Percentiles rank a stretch among this genome's conserved stretches.
These are phyloP conservation scores for Agonum fuliginosum DNA, from an alignment of 2,888 invertebrate genomes.

Conservation along the genomic window DNA sequence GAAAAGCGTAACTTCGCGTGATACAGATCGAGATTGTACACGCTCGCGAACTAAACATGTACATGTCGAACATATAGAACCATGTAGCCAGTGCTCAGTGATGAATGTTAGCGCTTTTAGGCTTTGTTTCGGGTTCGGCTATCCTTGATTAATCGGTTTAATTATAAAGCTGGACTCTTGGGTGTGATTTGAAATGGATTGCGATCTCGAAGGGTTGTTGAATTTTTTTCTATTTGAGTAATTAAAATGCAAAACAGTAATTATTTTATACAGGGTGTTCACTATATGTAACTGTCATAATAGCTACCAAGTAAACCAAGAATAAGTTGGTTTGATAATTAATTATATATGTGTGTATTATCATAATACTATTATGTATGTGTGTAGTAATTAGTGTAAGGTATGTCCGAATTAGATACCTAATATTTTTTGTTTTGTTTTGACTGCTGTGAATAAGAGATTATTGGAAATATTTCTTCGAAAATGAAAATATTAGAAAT, in stretches of 20 bases:
- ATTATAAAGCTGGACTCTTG: not conserved
- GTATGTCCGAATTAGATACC: too few species aligned
- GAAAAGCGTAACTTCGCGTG: not conserved
- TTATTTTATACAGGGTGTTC: too few species aligned
- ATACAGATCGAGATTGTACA: not conserved
- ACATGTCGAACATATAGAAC: not conserved
- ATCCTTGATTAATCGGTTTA: not conserved
- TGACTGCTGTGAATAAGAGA: too few species aligned
- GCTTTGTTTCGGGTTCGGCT: not conserved
- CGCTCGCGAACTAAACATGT: not conserved
- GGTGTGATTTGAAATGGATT: not conserved
- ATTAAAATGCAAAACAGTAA: not conserved
- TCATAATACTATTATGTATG: too few species aligned
- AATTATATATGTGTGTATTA: too few species aligned
- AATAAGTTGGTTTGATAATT: too few species aligned
- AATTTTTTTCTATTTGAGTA: not conserved
- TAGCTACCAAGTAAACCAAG: too few species aligned
- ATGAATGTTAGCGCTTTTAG: not conserved
- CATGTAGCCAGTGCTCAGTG: not conserved
- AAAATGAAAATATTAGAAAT: too few species aligned
- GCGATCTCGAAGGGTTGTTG: not conserved
- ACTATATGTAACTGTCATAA: too few species aligned
- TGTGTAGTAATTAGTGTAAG: too few species aligned
- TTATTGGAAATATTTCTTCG: too few species aligned
- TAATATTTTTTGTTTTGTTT: too few species aligned